These are phyloP conservation scores for Phyllopteryx taeniolatus DNA, from an alignment of 2,113 vertebrate genomes.

Conservation along the genomic window DNA sequence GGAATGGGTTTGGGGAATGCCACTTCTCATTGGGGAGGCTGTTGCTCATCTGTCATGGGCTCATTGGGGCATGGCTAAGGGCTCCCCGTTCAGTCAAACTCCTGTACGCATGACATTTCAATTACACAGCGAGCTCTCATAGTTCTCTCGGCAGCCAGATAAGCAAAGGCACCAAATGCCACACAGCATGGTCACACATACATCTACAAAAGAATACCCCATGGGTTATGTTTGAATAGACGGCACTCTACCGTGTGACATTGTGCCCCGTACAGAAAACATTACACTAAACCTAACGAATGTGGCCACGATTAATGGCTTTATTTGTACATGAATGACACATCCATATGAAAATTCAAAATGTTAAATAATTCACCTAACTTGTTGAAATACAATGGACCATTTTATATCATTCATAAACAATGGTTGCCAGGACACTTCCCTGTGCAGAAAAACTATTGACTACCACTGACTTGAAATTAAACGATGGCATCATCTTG, in stretches of 20 bases:
- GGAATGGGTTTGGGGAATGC: constrained; percentile 58
- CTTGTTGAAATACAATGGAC: background rate
- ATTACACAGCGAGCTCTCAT: constrained; percentile 69
- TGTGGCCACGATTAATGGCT: constrained; percentile 30
- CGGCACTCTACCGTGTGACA: constrained; percentile 39
- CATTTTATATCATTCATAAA: background rate
- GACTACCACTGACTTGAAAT: background rate
- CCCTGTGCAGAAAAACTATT: background rate
- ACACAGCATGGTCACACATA: constrained; percentile 30
- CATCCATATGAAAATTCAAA: background rate
- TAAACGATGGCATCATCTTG: background rate
- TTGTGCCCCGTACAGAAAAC: constrained; percentile 27
- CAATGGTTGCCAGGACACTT: too few species aligned
- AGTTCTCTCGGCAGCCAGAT: constrained; percentile 65
- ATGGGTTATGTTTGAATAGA: constrained; percentile 38
- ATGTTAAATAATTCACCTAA: background rate
- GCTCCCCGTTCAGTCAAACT: constrained; percentile 67
- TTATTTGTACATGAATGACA: constrained; percentile 12
- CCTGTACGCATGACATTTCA: constrained; percentile 76
- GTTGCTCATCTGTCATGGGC: constrained; percentile 71
- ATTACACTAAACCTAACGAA: constrained; percentile 15
- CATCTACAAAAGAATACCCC: constrained; percentile 7
- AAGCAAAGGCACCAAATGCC: constrained; percentile 53
- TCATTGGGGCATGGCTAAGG: constrained; percentile 72
- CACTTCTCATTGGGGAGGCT: constrained; percentile 63